These are phyloP conservation scores for Oedothorax gibbosus DNA, from an alignment of 1,140 invertebrate species.

Conservation along the genomic window DNA sequence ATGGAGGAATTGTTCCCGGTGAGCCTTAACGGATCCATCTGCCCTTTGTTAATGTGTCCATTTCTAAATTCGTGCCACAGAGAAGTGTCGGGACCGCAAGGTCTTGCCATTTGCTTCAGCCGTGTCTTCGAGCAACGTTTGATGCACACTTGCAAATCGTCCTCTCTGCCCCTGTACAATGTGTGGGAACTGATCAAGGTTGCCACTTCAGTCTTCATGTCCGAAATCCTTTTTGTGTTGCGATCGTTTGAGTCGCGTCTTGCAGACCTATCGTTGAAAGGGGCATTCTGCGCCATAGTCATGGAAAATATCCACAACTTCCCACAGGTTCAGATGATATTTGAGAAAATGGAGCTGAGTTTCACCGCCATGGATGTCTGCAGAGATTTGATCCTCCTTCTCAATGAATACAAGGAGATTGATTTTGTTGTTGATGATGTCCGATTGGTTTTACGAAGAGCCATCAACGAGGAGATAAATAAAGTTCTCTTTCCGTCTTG, in stretches of 20 bases:
- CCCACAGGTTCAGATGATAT: neutral
- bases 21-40: conserved; percentile 22
- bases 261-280: neutral
- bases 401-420: conserved; percentile 21
- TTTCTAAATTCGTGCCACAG: neutral
- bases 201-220: conserved; percentile 13
- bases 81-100: conserved; percentile 34
- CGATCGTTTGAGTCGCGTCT: neutral
- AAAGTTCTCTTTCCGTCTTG: conserved; percentile 11
- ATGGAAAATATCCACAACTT: conserved; percentile 4
- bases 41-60: conserved; percentile 48
- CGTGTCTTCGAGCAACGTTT: conserved; percentile 17
- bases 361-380: neutral
- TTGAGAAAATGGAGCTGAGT: neutral
- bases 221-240: neutral
- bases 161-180: neutral
- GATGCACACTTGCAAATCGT: conserved; percentile 2
- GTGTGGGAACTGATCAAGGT: conserved; percentile 20
- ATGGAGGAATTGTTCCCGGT: conserved; percentile 36
- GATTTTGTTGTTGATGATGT: conserved; percentile 44
- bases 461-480: conserved; percentile 7
- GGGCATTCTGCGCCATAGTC: neutral
- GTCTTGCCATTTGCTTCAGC: conserved; percentile 11
- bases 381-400: neutral
- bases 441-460: conserved; percentile 16